Base-by-base conservation (phyloP, 2,797 vertebrate genomes). In the Lindbergichthys nudifrons region DNA sequence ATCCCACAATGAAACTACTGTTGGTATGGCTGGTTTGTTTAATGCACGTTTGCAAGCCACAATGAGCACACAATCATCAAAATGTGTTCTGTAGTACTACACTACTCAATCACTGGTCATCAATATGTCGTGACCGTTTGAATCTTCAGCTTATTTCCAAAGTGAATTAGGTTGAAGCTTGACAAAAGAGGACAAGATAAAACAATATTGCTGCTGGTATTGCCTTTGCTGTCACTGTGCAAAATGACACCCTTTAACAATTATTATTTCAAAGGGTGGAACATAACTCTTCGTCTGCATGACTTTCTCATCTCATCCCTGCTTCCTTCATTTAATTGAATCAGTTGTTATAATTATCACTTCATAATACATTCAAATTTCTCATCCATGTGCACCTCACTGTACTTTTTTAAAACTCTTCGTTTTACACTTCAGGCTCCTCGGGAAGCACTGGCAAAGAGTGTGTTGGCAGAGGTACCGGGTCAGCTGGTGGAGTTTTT, bases 401-500 rank as follows among this genome's bases (percentile, higher is more conserved):
- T 26, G 7, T 21, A 41, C 18, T 21, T 48, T 65, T 3, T 42
- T 0, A 1, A 26, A 36, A n/a, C 23, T 32, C 9, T 0, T 59
- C 13, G 7, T 39, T 65, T 53, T 6, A 2, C 30, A 0, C 42
- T 2, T 80, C 63, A 99, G 98, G 92, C 88, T 92, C 96, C 97
- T 0, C 94, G 89, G 71, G 98, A 99, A 89, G 96, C 96, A 0
- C 91, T 99, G 70, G 94, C 97, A 0, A 96, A 97, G 84, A 94
- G 94, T 59, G 97, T 99, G 71, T 84, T 99, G 88, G 98, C 97
- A 1, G 98, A 99, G 89, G 90, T 99, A 47, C 98, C 98, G 39
- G 90, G 92, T 89, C 98, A 99, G 92, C 93, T 99, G 78, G 95
- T 96, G 83, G 95, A 92, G 70, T 98, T 96, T 84, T 97, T 97